phyloP scores from a whole-genome alignment of 1,140 invertebrate species.

The Ganaspis sp. region DNA sequence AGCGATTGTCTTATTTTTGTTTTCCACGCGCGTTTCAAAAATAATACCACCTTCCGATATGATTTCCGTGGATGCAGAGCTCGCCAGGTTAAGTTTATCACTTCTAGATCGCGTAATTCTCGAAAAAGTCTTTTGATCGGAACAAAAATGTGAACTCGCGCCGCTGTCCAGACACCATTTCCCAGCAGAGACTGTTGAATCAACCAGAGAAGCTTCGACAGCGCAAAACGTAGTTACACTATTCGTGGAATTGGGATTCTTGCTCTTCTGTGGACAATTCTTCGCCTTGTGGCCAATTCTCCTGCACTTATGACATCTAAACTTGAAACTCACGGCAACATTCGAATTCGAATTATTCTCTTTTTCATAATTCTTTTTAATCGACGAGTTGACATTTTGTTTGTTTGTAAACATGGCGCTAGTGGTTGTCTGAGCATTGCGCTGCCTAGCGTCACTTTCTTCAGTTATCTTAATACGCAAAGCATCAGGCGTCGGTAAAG shows the following conservation, averaged over 20 bases:
- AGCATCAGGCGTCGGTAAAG: background rate
- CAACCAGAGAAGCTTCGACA: background rate
- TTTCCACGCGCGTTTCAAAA: too few relatives aligned
- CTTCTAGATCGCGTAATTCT: background rate
- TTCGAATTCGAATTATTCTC: background rate
- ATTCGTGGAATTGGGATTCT: background rate
- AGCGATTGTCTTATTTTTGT: too few relatives aligned
- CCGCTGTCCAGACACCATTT: background rate
- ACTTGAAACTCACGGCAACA: background rate
- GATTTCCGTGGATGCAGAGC: too few relatives aligned
- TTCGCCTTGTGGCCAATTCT: background rate
- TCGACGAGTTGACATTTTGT: background rate
- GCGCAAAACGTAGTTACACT: background rate
- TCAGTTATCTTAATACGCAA: background rate
- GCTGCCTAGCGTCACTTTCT: background rate
- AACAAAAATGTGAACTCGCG: background rate
- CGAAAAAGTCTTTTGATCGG: background rate
- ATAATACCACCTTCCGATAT: too few relatives aligned
- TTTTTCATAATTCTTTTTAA: background rate
- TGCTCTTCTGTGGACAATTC: background rate
- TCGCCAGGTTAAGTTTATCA: background rate
- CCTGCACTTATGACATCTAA: background rate
- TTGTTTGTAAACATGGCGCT: conserved; percentile 1
- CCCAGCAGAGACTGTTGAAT: background rate
- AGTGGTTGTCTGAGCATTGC: background rate